These are phyloP conservation scores for Chaetodon trifascialis DNA, from an alignment of 2,113 vertebrate species.

Conservation along the genomic window DNA sequence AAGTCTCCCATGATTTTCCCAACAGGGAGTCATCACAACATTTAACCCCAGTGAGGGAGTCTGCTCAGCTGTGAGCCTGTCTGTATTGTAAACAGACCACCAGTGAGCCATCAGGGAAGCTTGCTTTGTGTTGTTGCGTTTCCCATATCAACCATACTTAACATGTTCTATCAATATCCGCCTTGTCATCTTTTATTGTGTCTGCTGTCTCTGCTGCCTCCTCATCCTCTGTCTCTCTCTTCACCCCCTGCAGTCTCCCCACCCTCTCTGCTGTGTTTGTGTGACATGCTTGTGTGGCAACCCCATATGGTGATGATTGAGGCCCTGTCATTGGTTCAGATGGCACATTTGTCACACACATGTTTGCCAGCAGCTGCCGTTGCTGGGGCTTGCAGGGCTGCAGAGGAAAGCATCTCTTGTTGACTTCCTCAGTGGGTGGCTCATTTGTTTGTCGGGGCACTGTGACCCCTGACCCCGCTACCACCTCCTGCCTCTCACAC, in stretches of 20 bases:
- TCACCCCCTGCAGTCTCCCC: constrained; percentile 27
- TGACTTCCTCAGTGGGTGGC: constrained; percentile 77
- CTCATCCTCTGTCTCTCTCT: neutral
- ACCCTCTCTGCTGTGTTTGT: constrained; percentile 57
- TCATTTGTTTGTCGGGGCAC: constrained; percentile 74
- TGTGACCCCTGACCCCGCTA: constrained; percentile 67
- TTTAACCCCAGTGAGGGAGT: constrained; percentile 30
- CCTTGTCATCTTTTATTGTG: constrained; percentile 39
- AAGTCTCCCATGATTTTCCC: constrained; percentile 64
- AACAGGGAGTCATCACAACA: constrained; percentile 56
- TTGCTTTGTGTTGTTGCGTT: constrained; percentile 11
- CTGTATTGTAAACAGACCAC: constrained; percentile 43
- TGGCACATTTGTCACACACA: constrained; percentile 81
- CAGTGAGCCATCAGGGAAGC: constrained; percentile 3
- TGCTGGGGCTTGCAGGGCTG: constrained; percentile 54
- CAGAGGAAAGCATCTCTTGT: constrained; percentile 72
- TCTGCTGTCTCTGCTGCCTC: constrained; percentile 27
- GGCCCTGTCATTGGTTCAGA: constrained; percentile 69
- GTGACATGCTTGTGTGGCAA: constrained; percentile 60
- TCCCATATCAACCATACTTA: constrained; percentile 9
- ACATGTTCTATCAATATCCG: constrained; percentile 28
- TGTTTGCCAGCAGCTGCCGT: constrained; percentile 77
- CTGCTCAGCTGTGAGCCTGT: constrained; percentile 29
- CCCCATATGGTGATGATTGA: constrained; percentile 74
- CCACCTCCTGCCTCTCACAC: constrained; percentile 57